These are phyloP conservation scores for Volucella bombylans DNA, from an alignment of 2,888 invertebrate species.

Conservation along the genomic window DNA sequence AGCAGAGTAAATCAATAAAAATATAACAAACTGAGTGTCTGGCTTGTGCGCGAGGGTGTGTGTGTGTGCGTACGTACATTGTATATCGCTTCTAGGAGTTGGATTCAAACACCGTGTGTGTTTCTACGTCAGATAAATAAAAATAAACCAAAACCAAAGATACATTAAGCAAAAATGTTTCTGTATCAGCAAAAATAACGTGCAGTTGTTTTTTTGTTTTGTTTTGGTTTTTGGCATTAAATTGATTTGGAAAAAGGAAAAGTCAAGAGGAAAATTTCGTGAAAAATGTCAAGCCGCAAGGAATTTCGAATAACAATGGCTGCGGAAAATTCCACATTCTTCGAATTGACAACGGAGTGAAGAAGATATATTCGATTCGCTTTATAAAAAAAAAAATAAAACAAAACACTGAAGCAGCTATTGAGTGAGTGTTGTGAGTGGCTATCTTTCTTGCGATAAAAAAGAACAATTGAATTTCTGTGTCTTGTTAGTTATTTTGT, in stretches of 20 bases:
- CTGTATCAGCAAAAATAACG: conserved; percentile 34
- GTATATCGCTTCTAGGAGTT: too few species aligned
- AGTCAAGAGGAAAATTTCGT: conserved; percentile 25
- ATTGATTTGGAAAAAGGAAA: background rate
- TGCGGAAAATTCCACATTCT: conserved; percentile 31
- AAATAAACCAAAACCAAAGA: conserved; percentile 58
- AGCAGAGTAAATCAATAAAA: conserved; percentile 73
- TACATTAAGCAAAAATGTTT: conserved; percentile 30
- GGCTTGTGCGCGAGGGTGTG: conserved; percentile 7
- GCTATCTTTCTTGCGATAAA: conserved; percentile 25
- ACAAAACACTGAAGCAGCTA: too few species aligned
- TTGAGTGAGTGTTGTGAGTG: background rate
- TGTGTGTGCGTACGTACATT: conserved; percentile 21
- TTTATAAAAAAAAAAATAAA: too few species aligned
- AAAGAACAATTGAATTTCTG: conserved; percentile 37
- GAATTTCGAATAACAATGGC: conserved; percentile 58
- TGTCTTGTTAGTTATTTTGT: conserved; percentile 18
- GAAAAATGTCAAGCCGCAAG: conserved; percentile 32
- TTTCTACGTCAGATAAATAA: conserved; percentile 62
- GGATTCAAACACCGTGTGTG: background rate
- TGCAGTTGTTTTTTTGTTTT: conserved; percentile 26
- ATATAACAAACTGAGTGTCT: conserved; percentile 67
- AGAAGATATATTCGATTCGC: conserved; percentile 25
- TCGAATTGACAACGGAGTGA: conserved; percentile 39
- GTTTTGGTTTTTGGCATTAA: background rate